Evolutionary conservation across 2,113 vertebrate species (phyloP), one percentile per base, ranked within the genome.

Genomic region (Labeo rohita): DNA sequence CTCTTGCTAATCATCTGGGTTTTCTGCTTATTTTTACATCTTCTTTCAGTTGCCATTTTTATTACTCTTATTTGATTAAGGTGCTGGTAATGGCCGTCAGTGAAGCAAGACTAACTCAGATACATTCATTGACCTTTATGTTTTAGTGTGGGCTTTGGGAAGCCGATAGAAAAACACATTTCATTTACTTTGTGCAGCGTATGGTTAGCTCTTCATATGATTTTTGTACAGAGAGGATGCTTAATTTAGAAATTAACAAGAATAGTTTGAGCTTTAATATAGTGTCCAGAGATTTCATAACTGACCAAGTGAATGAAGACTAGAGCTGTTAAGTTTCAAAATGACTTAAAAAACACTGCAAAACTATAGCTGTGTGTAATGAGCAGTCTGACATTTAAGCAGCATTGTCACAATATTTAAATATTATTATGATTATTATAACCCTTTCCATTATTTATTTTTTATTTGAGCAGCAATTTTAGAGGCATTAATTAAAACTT

Each of bases 21-120:
- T 10, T 23, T 49, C 72, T 49, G 21, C 21, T 39, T 39, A 7
- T 74, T 74, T 45, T 74, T n/a, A 47, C 43, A n/a, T 73, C 4
- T 6, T 47, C 92, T 86, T 92, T 91, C 81, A 87, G 72, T 85
- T 88, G 88, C 36, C 36, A 66, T 59, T 85, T 90, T 65, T 68
- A 83, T 79, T 4, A 3, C 4, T 43, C 7, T 39, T 59, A 21
- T 21, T 79, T 59, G 52, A 59, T 43, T 59, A 79, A 79, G 8
- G 52, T 21, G 52, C 16, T 56, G 52, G 34, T 79, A 79, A 79
- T 79, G 52, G 4, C 34, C 8, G 7, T 59, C 52, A 79, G 52
- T 59, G 76, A 59, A 79, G 76, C 76, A 79, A 34, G 8, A 59
- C 34, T 79, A 79, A 59, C 76, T 59, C 52, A 6, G 34, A 78